Conservation (phyloP, 2,888 invertebrate species). For the Reticulitermes lucifugus region DNA sequence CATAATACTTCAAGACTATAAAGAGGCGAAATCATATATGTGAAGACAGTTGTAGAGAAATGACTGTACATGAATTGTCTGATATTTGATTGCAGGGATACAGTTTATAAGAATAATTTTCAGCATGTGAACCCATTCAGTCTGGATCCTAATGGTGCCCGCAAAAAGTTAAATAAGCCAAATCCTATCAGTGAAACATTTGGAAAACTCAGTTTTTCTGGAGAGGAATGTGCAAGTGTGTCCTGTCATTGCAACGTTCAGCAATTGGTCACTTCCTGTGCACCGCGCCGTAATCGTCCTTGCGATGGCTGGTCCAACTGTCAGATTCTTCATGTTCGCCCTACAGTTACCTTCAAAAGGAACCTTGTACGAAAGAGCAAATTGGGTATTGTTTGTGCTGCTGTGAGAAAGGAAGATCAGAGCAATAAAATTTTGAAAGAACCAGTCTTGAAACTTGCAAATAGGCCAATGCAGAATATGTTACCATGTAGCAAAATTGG, state of each 20-base stretch:
- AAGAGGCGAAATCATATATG: too few relatives aligned
- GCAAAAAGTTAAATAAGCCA: slow-evolving; percentile 28
- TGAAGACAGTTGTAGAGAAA: too few relatives aligned
- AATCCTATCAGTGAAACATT: slow-evolving; percentile 38
- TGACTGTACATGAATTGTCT: background rate
- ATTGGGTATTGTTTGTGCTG: slow-evolving; percentile 45
- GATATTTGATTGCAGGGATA: slow-evolving; percentile 17
- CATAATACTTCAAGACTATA: too few relatives aligned
- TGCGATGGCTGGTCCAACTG: slow-evolving; percentile 4
- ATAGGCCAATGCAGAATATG: slow-evolving; percentile 3
- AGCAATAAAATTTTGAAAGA: slow-evolving; percentile 44
- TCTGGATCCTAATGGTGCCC: slow-evolving; percentile 10
- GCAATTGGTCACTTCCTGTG: background rate
- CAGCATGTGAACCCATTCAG: slow-evolving; percentile 47
- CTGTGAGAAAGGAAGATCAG: slow-evolving; percentile 11
- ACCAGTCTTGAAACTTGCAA: slow-evolving; percentile 45
- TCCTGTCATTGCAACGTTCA: slow-evolving; percentile 56
- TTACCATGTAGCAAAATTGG: background rate
- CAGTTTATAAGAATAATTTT: background rate
- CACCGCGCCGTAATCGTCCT: slow-evolving; percentile 32
- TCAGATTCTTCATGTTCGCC: slow-evolving; percentile 37
- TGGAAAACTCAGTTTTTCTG: slow-evolving; percentile 50
- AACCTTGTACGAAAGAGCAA: slow-evolving; percentile 50
- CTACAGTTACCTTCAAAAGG: slow-evolving; percentile 46
- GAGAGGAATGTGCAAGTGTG: slow-evolving; percentile 55